Conservation (phyloP, 2,888 invertebrate genomes). For the Heliconius ethilla region DNA sequence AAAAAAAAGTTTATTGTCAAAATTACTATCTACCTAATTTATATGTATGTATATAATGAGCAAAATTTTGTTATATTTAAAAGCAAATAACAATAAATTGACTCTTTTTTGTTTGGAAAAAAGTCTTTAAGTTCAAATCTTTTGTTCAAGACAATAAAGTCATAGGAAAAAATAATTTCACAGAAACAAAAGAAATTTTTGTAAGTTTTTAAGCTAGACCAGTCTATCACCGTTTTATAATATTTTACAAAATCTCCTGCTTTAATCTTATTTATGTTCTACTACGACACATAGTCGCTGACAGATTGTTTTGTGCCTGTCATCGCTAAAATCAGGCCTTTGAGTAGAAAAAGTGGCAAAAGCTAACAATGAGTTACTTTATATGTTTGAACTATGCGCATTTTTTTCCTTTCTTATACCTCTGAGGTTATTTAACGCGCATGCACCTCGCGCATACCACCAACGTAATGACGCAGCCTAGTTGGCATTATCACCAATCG, state of each 20-base stretch:
- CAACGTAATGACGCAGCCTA: constrained; percentile 64
- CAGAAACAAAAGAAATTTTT: background rate
- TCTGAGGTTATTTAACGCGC: constrained; percentile 64
- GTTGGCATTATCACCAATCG: constrained; percentile 65
- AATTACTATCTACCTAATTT: background rate
- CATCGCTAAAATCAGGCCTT: background rate
- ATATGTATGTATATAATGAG: background rate
- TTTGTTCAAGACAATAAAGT: background rate
- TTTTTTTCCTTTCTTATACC: constrained; percentile 35
- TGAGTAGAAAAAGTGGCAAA: background rate
- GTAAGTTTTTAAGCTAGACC: background rate
- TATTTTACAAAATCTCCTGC: background rate
- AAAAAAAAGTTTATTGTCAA: background rate
- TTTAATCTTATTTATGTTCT: background rate
- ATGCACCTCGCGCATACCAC: constrained; percentile 62
- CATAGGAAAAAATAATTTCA: background rate
- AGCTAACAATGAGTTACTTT: constrained; percentile 17
- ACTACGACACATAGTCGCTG: background rate
- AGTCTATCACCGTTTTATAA: background rate
- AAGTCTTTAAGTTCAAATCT: background rate
- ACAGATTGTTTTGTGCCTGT: background rate
- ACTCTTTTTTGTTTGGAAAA: background rate
- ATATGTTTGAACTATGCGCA: constrained; percentile 38
- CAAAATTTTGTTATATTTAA: background rate
- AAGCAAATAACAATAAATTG: background rate